Evolutionary conservation across 2,888 invertebrate genomes (phyloP).

Genomic region (Cynaeus angustus): DNA sequence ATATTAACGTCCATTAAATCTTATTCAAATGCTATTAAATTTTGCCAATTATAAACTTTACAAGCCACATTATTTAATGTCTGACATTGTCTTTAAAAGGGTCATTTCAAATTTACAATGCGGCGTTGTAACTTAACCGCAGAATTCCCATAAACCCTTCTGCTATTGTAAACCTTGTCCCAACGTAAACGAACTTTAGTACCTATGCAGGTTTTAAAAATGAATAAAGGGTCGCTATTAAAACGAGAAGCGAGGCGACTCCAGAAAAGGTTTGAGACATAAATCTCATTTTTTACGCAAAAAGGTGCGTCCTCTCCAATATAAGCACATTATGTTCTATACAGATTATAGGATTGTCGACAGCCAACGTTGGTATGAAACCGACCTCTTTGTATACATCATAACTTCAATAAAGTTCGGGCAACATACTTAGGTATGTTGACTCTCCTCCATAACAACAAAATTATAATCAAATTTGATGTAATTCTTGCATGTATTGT

Average conservation of each 20-base stretch:
- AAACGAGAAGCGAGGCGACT: background rate
- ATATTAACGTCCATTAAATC: background rate
- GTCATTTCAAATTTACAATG: slow-evolving; percentile 10
- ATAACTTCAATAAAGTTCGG: slow-evolving; percentile 1
- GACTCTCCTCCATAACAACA: background rate
- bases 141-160: slow-evolving; percentile 1
- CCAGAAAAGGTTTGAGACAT: background rate
- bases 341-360: background rate
- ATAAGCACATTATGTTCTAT: background rate
- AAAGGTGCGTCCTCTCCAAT: background rate
- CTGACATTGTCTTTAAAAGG: slow-evolving; percentile 8
- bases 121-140: background rate
- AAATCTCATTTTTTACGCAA: background rate
- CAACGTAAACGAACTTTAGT: slow-evolving; percentile 13
- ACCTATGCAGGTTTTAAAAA: background rate
- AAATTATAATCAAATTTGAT: background rate
- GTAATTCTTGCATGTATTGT: background rate
- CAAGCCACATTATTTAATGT: slow-evolving; percentile 8
- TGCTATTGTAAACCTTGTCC: slow-evolving; percentile 14
- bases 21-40: background rate
- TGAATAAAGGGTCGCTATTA: background rate
- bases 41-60: background rate
- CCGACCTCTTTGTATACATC: background rate
- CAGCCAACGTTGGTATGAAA: background rate
- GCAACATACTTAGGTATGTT: background rate